These are phyloP conservation scores for Nymphalis polychloros DNA, from an alignment of 2,888 invertebrate genomes.

Conservation along the genomic window DNA sequence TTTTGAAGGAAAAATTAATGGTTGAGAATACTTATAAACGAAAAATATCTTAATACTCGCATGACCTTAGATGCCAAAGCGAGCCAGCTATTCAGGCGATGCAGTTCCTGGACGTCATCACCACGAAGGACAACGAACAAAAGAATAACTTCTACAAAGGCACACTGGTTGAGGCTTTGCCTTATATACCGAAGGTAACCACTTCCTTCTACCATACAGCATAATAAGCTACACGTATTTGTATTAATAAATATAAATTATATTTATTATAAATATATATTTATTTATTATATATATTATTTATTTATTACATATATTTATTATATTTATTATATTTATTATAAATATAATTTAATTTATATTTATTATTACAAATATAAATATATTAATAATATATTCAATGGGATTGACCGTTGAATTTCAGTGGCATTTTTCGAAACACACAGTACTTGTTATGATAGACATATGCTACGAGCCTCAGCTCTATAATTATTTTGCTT, in stretches of 20 bases:
- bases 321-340: too few species aligned
- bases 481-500: too few species aligned
- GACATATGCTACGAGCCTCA: too few species aligned
- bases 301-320: too few species aligned
- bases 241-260: not conserved
- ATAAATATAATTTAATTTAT: too few species aligned
- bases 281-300: too few species aligned
- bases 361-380: too few species aligned
- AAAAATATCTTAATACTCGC: not conserved
- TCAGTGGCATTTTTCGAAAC: too few species aligned
- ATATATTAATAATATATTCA: not conserved
- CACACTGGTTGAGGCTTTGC: constrained; percentile 92
- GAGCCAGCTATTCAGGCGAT: constrained; percentile 95
- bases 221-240: not conserved
- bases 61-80: constrained; percentile 72
- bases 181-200: constrained; percentile 85
- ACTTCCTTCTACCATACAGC: not conserved
- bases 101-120: constrained; percentile 95
- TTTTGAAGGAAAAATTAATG: not conserved
- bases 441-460: too few species aligned
- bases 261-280: too few species aligned
- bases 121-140: constrained; percentile 94
- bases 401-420: not conserved
- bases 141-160: constrained; percentile 95
- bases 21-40: not conserved